These are phyloP conservation scores for Erinaceus europaeus DNA, from an alignment of 2,113 vertebrate genomes.

Conservation along the genomic window DNA sequence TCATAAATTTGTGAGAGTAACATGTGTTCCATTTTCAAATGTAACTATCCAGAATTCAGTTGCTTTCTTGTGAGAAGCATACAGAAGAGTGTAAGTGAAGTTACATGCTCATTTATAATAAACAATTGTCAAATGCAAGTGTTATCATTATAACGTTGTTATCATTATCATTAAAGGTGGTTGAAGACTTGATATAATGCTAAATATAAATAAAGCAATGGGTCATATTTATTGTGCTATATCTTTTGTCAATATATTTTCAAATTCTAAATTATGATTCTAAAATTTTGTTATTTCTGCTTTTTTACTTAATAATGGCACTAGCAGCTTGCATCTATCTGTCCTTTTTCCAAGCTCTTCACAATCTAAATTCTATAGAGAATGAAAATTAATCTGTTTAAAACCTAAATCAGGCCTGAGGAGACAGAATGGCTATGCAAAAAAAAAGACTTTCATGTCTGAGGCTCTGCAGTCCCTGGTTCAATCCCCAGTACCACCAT, in stretches of 20 bases:
- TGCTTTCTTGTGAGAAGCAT: constrained; percentile 45
- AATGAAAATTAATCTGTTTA: neutral
- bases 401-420: too few species aligned
- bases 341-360: neutral
- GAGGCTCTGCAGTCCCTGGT: too few species aligned
- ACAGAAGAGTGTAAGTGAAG: neutral
- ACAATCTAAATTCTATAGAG: neutral
- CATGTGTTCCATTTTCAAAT: constrained; percentile 17
- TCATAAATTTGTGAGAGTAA: neutral
- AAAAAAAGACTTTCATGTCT: too few species aligned
- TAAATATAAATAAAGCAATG: neutral
- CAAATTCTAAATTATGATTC: neutral
- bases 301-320: too few species aligned
- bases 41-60: constrained; percentile 28
- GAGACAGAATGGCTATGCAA: too few species aligned
- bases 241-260: neutral
- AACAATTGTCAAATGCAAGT: neutral
- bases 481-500: too few species aligned
- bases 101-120: neutral
- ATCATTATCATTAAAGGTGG: neutral
- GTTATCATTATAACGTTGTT: neutral
- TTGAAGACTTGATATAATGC: neutral
- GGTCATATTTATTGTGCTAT: neutral
- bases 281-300: neutral
- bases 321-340: neutral